Evolutionary conservation across 2,888 invertebrate genomes (phyloP).

Genomic region (Alloplasta piceator): DNA sequence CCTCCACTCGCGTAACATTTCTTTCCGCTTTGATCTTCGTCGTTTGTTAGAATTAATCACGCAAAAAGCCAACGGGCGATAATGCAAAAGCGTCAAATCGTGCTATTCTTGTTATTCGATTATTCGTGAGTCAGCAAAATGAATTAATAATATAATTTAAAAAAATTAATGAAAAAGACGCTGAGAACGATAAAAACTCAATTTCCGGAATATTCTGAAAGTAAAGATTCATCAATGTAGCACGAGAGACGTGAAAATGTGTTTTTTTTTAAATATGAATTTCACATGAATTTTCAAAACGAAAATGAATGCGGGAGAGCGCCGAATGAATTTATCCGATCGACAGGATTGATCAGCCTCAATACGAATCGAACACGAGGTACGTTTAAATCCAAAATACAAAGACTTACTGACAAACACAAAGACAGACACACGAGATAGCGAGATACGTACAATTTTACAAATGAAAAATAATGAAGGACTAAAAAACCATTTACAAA

Average conservation of each 20-base stretch:
- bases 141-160: conserved; percentile 11
- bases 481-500: neutral
- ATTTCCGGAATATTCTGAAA: conserved; percentile 14
- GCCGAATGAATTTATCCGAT: conserved; percentile 34
- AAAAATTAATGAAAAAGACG: conserved; percentile 5
- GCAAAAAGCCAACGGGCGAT: conserved; percentile 61
- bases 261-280: no score
- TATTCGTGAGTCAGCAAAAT: conserved; percentile 38
- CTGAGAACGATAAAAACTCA: conserved; percentile 6
- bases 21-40: conserved; percentile 67
- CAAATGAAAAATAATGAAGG: conserved; percentile 25
- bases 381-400: conserved; percentile 18
- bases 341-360: conserved; percentile 59
- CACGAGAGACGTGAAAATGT: conserved; percentile 12
- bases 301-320: conserved; percentile 8
- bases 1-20: conserved; percentile 46
- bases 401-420: conserved; percentile 15
- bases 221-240: conserved; percentile 47
- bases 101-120: conserved; percentile 40
- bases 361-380: conserved; percentile 19
- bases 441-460: conserved; percentile 2
- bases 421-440: neutral
- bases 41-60: conserved; percentile 77
- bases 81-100: conserved; percentile 69
- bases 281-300: neutral